Percentiles rank a stretch among this genome's conserved stretches.
phyloP scores from a whole-genome alignment of 2,113 vertebrate species.

The Prinia subflava region DNA sequence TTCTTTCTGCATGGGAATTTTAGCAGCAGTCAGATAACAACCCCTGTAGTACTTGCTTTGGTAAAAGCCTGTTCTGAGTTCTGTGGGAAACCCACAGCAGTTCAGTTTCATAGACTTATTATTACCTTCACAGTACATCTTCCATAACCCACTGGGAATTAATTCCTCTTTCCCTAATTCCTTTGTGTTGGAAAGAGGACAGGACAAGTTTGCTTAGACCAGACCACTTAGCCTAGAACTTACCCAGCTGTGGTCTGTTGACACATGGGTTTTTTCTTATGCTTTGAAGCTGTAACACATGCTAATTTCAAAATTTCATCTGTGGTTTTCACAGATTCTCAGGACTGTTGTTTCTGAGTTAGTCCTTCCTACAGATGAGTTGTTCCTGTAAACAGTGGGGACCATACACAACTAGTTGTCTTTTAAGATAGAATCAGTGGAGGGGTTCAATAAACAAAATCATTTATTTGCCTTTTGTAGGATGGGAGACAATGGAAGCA shows the following conservation, averaged over 20 bases:
- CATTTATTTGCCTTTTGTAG: conserved; percentile 66
- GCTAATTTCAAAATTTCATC: background rate
- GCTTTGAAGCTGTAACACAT: background rate
- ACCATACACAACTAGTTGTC: rapidly evolving
- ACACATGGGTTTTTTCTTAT: background rate
- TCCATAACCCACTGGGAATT: background rate
- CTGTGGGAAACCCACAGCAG: background rate
- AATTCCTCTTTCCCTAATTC: background rate
- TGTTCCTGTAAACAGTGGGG: background rate
- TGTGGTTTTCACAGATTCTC: background rate
- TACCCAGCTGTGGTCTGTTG: background rate
- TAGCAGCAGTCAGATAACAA: background rate
- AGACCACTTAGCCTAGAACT: background rate
- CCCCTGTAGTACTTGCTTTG: background rate
- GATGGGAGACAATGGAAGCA: conserved; percentile 92
- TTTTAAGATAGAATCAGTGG: background rate
- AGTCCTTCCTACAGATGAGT: background rate
- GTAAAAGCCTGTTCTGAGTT: background rate
- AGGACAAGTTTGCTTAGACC: background rate
- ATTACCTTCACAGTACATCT: background rate
- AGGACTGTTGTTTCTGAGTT: background rate
- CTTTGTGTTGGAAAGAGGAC: background rate
- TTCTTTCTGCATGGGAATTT: background rate
- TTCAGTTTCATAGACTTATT: background rate
- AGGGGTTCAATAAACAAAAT: background rate